These are phyloP conservation scores for Pyrgilauda ruficollis DNA, from an alignment of 2,113 vertebrate genomes.

Conservation along the genomic window DNA sequence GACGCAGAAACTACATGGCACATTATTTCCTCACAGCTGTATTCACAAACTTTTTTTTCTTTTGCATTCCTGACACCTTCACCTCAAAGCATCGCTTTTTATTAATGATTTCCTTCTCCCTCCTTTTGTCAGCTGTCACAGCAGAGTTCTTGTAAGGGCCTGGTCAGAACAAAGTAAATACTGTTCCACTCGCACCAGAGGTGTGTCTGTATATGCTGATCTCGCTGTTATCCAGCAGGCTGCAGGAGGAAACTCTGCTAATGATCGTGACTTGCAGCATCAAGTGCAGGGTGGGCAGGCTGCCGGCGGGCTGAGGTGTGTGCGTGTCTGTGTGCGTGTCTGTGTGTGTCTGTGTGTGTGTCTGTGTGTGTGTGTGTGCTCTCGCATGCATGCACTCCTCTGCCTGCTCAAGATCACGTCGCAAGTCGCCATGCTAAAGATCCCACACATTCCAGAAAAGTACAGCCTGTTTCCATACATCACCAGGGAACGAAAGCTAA, in stretches of 20 bases:
- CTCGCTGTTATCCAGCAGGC: constrained; percentile 1
- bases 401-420: not conserved
- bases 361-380: not conserved
- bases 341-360: not conserved
- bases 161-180: constrained; percentile 18
- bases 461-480: not conserved
- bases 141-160: not conserved
- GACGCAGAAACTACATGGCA: not conserved
- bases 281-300: constrained; percentile 6
- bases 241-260: constrained; percentile 23
- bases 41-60: not conserved
- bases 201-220: not conserved
- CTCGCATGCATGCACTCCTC: not conserved
- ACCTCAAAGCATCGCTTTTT: not conserved
- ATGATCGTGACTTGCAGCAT: not conserved
- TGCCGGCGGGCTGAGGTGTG: not conserved
- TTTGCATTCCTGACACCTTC: not conserved
- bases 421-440: not conserved
- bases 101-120: not conserved
- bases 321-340: not conserved
- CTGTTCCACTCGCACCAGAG: not conserved
- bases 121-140: not conserved
- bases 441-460: constrained; percentile 9
- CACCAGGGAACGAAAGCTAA: not conserved
- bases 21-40: not conserved